These are phyloP conservation scores for Vimba vimba DNA, from an alignment of 2,113 vertebrate genomes.

Conservation along the genomic window DNA sequence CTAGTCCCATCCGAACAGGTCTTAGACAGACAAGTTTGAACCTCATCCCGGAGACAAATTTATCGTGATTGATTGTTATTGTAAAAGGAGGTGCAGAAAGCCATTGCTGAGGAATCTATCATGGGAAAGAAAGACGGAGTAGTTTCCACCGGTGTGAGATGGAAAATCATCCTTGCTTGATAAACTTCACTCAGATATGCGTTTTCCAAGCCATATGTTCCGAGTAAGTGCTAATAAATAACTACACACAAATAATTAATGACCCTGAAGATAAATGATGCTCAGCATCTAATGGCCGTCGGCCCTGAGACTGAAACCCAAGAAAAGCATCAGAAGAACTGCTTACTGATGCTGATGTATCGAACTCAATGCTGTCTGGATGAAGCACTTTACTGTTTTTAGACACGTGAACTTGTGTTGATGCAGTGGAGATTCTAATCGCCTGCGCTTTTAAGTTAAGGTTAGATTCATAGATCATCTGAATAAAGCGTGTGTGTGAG, in stretches of 20 bases:
- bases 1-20: no score
- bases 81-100: conserved; percentile 9
- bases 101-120: neutral
- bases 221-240: conserved; percentile 19
- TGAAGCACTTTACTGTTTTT: neutral
- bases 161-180: conserved; percentile 18
- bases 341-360: neutral
- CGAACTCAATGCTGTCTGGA: neutral
- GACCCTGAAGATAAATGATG: conserved; percentile 1
- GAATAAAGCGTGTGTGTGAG: neutral
- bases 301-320: conserved; percentile 8
- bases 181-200: conserved; percentile 8
- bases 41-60: conserved; percentile 27
- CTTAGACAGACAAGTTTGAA: conserved; percentile 7
- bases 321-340: conserved; percentile 11
- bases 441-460: neutral
- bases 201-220: neutral
- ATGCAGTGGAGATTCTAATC: neutral
- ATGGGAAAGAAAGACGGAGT: neutral
- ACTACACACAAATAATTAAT: conserved; percentile 2
- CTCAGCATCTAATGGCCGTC: neutral
- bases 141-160: neutral
- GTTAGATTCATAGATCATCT: neutral
- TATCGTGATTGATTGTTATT: conserved; percentile 40
- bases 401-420: neutral